Evolutionary conservation across 2,113 vertebrate species (phyloP), one percentile per base, ranked within the genome.

Genomic region (Isichthys henryi): DNA sequence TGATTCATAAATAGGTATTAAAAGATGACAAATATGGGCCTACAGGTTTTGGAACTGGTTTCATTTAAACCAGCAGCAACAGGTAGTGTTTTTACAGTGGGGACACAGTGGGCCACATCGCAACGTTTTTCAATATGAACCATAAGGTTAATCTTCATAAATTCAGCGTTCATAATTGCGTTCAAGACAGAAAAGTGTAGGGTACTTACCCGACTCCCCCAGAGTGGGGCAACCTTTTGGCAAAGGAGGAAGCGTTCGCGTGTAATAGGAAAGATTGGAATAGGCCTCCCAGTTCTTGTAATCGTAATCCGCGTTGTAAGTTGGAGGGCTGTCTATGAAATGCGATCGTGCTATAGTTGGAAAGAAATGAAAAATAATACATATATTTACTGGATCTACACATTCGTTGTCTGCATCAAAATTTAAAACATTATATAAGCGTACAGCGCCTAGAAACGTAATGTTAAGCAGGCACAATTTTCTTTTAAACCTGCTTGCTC

Each of bases 201-300:
- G 27, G 13, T 31, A 62, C 95, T 96, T 93, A 99, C 98, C 98
- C 96, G 95, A 96, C 45, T 97, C 96, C 93, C 98, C 98, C 97
- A 98, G 96, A 0, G 98, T 98, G 58, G 98, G 98, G 89, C 98
- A 99, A 92, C 97, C 97, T 53, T 95, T 92, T 0, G 95, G 93
- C 52, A 99, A 97, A 4, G 98, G 98, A 43, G 98, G 98, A 62
- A 99, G 96, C 15, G 93, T 94, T 90, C 98, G 96, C 0, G 98
- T 98, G 2, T 97, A 99, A 88, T 99, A 99, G 23, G 97, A 98
- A 58, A 99, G 94, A 90, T 99, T 99, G 31, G 98, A 97, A 90
- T 96, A 99, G 9, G 96, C 96, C 94, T 99, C 98, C 98, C 98
- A 99, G 93, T 89, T 98, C 92, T 98, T 99, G 93, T 99, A 99